A percentile compares a stretch with the other conserved stretches of the same genome.
Conservation (phyloP, 2,113 vertebrate species). For the Helogale parvula region DNA sequence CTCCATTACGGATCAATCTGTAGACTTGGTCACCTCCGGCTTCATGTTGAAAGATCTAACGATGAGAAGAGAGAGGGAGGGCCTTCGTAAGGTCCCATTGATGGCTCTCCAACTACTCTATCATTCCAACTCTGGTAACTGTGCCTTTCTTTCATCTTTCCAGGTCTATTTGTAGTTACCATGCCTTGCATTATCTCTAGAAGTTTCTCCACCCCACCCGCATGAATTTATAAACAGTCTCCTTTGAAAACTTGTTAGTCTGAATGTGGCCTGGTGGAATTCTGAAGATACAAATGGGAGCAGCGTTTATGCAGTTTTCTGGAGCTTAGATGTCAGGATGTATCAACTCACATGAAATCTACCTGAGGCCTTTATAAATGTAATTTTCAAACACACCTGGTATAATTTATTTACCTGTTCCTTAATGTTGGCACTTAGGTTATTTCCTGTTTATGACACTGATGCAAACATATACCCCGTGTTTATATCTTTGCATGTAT, state of each 20-base stretch:
- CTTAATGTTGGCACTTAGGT: not conserved
- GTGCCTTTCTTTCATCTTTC: not conserved
- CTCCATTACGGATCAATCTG: not conserved
- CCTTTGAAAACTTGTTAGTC: not conserved
- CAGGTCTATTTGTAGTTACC: not conserved
- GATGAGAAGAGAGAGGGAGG: not conserved
- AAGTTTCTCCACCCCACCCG: not conserved
- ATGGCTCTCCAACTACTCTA: not conserved
- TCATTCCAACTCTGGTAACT: not conserved
- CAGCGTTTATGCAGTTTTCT: not conserved
- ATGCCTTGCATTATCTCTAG: not conserved
- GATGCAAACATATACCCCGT: not conserved
- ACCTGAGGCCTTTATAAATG: not conserved
- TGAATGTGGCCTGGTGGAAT: not conserved
- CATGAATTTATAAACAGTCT: not conserved
- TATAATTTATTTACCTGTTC: not conserved
- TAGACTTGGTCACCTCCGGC: not conserved
- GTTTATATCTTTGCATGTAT: not conserved
- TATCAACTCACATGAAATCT: not conserved
- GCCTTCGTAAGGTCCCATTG: not conserved
- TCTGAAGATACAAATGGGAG: not conserved
- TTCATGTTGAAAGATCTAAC: not conserved
- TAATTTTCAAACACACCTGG: not conserved
- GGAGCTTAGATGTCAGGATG: not conserved
- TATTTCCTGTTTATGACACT: not conserved